Evolutionary conservation across 2,113 vertebrate species (phyloP).

Genomic region (Takifugu bimaculatus): DNA sequence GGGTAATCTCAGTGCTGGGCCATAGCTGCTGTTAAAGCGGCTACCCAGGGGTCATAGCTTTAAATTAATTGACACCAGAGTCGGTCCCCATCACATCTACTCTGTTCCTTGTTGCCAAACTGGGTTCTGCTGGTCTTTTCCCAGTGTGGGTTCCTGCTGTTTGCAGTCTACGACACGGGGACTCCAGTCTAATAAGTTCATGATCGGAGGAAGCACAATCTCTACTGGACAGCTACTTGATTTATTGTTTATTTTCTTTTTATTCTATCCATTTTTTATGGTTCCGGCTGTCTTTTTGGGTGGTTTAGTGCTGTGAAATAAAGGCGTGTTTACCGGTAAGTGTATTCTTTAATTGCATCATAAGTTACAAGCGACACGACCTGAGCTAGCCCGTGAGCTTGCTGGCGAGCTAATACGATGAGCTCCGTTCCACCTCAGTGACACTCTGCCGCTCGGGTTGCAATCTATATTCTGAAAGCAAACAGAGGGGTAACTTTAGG

Average conservation of each 20-base stretch:
- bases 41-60: too few relatives aligned
- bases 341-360: conserved; percentile 6
- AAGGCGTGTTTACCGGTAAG: not conserved
- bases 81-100: too few relatives aligned
- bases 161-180: not conserved
- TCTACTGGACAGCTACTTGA: too few relatives aligned
- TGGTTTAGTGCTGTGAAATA: too few relatives aligned
- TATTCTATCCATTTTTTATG: not conserved
- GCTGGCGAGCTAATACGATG: conserved; percentile 38
- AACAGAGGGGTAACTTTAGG: conserved; percentile 67
- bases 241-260: not conserved
- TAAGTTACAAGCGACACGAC: not conserved
- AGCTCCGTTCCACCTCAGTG: conserved; percentile 51
- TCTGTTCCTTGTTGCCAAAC: not conserved
- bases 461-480: conserved; percentile 61
- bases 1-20: too few relatives aligned
- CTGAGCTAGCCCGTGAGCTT: conserved; percentile 12
- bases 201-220: not conserved
- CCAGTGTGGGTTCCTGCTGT: not conserved
- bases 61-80: too few relatives aligned
- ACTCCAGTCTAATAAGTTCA: not conserved
- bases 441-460: conserved; percentile 18
- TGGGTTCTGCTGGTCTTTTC: not conserved
- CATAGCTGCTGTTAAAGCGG: too few relatives aligned
- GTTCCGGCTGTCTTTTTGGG: not conserved